Evolutionary conservation across 2,797 vertebrate species (phyloP).

Genomic region (Rhadinocentrus ornatus): DNA sequence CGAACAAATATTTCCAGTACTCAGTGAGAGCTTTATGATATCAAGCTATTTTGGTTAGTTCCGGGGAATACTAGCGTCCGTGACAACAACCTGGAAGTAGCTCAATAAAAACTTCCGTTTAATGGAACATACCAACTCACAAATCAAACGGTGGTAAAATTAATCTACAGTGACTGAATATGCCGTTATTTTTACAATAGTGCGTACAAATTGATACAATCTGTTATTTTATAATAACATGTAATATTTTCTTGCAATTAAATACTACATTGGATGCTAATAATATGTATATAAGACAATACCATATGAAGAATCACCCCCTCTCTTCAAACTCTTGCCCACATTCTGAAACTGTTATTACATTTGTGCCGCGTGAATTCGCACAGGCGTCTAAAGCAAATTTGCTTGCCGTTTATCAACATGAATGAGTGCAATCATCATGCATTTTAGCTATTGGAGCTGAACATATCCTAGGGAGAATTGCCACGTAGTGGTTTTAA

Average conservation of each 20-base stretch:
- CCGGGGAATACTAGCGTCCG: constrained; percentile 72
- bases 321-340: background rate
- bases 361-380: background rate
- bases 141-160: fast-evolving
- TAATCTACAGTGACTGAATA: fast-evolving
- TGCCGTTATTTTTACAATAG: background rate
- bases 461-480: background rate
- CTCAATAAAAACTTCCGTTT: constrained; percentile 63
- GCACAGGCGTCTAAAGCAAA: background rate
- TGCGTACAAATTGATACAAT: background rate
- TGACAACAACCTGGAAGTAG: constrained; percentile 77
- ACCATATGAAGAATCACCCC: fast-evolving
- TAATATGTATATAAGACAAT: fast-evolving
- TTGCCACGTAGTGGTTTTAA: too few relatives aligned
- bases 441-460: background rate
- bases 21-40: background rate
- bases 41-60: constrained; percentile 39
- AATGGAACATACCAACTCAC: constrained; percentile 49
- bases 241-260: background rate
- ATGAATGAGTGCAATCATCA: fast-evolving
- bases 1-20: constrained; percentile 3
- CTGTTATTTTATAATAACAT: background rate
- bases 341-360: constrained; percentile 18
- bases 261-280: fast-evolving
- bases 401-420: background rate